A percentile compares a stretch with the other conserved stretches of the same genome.
Conservation (phyloP, 2,113 vertebrate genomes). For the Spermophilus dauricus region DNA sequence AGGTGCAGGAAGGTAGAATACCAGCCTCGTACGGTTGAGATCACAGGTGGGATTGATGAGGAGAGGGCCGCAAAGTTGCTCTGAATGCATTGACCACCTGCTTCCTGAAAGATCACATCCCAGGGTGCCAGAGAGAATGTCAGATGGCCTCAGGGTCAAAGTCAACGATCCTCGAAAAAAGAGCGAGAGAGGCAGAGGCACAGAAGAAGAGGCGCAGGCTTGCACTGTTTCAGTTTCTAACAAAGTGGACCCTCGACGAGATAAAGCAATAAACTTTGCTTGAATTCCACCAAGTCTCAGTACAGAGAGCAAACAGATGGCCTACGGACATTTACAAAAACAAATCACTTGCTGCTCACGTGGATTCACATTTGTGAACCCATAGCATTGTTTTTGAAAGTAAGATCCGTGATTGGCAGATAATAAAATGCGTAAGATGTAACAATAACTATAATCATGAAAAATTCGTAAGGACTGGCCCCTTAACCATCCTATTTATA, state of each 20-base stretch:
- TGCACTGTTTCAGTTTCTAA: not conserved
- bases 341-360: not conserved
- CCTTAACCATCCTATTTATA: not conserved
- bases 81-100: not conserved
- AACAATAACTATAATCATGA: not conserved
- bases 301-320: not conserved
- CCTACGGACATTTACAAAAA: not conserved
- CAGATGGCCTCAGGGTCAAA: not conserved
- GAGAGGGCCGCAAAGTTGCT: not conserved
- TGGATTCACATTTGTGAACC: not conserved
- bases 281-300: not conserved
- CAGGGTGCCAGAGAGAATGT: too few species aligned
- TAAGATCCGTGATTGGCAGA: not conserved
- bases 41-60: not conserved
- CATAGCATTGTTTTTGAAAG: not conserved
- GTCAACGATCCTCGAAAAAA: not conserved
- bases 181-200: too few species aligned
- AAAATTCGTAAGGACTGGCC: not conserved
- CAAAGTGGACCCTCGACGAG: not conserved
- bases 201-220: too few species aligned
- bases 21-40: not conserved
- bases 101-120: not conserved
- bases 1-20: not conserved
- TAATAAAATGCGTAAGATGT: not conserved
- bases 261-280: not conserved